These are phyloP conservation scores for Uloborus diversus DNA, from an alignment of 1,140 invertebrate genomes.

Conservation along the genomic window DNA sequence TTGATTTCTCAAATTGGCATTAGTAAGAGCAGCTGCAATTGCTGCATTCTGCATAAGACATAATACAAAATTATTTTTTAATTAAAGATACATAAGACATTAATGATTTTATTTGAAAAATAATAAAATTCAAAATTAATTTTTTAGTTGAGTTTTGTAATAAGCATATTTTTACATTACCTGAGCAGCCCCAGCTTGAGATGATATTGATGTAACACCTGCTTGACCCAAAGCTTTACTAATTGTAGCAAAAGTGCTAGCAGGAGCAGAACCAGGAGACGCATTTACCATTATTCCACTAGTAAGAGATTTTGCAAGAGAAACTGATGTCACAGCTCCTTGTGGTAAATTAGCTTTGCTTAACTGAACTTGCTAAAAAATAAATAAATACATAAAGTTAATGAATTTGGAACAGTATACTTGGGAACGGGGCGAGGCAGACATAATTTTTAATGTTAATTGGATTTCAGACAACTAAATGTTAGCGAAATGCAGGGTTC, in stretches of 20 bases:
- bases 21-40: constrained; percentile 26
- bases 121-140: neutral
- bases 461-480: too few species aligned
- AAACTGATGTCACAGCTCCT: constrained; percentile 37
- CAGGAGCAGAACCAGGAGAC: neutral
- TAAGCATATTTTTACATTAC: too few species aligned
- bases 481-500: too few species aligned
- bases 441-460: too few species aligned
- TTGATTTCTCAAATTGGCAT: constrained; percentile 23
- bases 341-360: constrained; percentile 43
- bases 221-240: constrained; percentile 63
- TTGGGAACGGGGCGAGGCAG: too few species aligned
- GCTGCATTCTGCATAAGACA: constrained; percentile 34
- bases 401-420: too few species aligned
- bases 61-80: neutral
- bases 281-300: constrained; percentile 54
- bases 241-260: constrained; percentile 61
- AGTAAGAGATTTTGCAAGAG: constrained; percentile 35
- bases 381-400: too few species aligned
- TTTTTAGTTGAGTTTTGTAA: too few species aligned
- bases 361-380: constrained; percentile 7
- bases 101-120: neutral
- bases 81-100: too few species aligned
- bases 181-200: constrained; percentile 9
- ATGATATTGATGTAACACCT: neutral